These are phyloP conservation scores for Limnephilus marmoratus DNA, from an alignment of 2,888 invertebrate genomes.

Conservation along the genomic window DNA sequence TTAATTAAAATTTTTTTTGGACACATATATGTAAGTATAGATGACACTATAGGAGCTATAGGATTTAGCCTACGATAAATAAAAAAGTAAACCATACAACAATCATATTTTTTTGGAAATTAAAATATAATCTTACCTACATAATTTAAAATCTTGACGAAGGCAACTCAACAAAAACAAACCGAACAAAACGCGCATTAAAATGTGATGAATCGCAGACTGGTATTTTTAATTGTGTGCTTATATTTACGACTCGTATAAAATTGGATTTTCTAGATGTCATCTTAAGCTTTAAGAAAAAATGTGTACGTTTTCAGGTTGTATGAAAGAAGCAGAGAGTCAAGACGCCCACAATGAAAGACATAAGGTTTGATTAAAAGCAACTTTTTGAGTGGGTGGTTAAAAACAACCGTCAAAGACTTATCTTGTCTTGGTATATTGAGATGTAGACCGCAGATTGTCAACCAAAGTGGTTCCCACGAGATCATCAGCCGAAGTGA, in stretches of 20 bases:
- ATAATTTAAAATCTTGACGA: neutral
- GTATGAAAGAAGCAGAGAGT: neutral
- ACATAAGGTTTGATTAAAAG: neutral
- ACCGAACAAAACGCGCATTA: neutral
- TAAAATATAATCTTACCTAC: neutral
- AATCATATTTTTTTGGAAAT: neutral
- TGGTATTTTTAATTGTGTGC: neutral
- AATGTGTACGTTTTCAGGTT: neutral
- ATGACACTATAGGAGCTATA: no score
- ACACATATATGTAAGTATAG: no score
- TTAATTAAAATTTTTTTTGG: no score
- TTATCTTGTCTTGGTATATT: neutral
- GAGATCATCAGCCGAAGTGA: constrained; percentile 55
- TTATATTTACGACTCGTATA: neutral
- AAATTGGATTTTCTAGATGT: neutral
- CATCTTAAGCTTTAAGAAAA: neutral
- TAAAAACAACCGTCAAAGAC: neutral
- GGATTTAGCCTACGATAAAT: no score
- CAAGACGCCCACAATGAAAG: neutral
- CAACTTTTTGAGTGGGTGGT: neutral
- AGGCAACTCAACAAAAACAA: neutral
- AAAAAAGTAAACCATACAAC: no score
- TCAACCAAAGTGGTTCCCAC: constrained; percentile 57
- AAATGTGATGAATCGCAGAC: neutral
- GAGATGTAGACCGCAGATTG: constrained; percentile 14